A percentile compares a stretch with the other conserved stretches of the same genome.
Conservation (phyloP, 2,888 invertebrate species). For the Thereva unica region DNA sequence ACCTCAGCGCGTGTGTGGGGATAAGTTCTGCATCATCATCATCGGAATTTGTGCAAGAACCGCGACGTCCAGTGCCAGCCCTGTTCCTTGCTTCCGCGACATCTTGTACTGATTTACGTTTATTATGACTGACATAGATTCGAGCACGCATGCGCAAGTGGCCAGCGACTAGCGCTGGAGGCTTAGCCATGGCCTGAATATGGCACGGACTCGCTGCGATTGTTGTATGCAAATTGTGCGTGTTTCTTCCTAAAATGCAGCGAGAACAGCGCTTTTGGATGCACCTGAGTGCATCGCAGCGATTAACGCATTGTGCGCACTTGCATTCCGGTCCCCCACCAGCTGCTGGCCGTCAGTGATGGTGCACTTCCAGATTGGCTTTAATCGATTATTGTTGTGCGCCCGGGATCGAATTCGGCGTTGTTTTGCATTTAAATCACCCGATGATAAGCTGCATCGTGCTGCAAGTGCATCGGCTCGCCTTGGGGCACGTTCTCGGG, state of each 20-base stretch:
- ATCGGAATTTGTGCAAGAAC: constrained; percentile 24
- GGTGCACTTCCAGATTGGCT: background rate
- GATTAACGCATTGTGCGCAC: constrained; percentile 3
- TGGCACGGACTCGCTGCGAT: too few species aligned
- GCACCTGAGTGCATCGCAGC: too few species aligned
- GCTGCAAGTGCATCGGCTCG: constrained; percentile 9
- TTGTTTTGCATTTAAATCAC: constrained; percentile 27
- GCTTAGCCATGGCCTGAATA: too few species aligned
- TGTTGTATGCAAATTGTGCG: too few species aligned
- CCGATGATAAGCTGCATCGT: constrained; percentile 8
- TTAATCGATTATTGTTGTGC: constrained; percentile 21
- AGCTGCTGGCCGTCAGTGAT: constrained; percentile 1
- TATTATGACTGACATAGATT: constrained; percentile 37
- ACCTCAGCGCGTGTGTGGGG: background rate
- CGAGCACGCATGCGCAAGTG: constrained; percentile 16
- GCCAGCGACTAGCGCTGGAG: too few species aligned
- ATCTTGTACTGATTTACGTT: constrained; percentile 35
- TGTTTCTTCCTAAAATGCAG: too few species aligned
- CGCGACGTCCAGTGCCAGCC: constrained; percentile 1
- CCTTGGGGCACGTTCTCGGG: constrained; percentile 12
- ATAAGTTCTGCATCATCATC: constrained; percentile 6
- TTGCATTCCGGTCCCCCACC: constrained; percentile 2
- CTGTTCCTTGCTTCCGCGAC: constrained; percentile 17
- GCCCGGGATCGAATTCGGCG: background rate
- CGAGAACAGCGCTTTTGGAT: too few species aligned